A percentile compares a stretch with the other conserved stretches of the same genome.
Evolutionary conservation across 2,888 invertebrate genomes (phyloP).

Genomic region (Entomobrya multifasciata): DNA sequence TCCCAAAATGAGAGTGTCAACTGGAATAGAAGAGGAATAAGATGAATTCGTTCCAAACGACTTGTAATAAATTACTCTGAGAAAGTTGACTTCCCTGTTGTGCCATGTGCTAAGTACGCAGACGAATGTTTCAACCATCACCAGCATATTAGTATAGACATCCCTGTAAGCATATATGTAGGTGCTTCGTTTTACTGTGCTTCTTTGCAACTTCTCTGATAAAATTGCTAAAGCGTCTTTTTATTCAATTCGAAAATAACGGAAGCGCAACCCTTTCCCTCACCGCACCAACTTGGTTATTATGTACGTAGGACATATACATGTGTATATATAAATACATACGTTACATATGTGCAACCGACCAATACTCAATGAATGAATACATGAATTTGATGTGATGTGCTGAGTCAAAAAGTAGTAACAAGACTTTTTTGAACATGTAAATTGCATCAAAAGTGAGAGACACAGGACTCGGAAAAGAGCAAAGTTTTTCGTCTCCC

Average conservation of each 20-base stretch:
- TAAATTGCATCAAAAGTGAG: constrained; percentile 55
- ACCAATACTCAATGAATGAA: constrained; percentile 72
- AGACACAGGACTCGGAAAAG: not conserved
- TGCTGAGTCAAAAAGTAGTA: constrained; percentile 62
- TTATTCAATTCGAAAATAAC: constrained; percentile 36
- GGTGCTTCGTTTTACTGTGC: too few relatives aligned
- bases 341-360: constrained; percentile 64
- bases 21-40: constrained; percentile 68
- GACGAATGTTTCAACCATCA: constrained; percentile 17
- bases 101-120: constrained; percentile 18
- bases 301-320: constrained; percentile 2
- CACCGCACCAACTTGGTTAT: constrained; percentile 9
- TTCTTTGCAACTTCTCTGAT: not conserved
- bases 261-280: too few relatives aligned
- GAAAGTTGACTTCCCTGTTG: constrained; percentile 65
- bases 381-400: constrained; percentile 70
- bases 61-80: constrained; percentile 71
- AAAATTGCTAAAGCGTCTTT: not conserved
- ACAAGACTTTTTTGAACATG: constrained; percentile 56
- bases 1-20: constrained; percentile 72
- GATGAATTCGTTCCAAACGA: constrained; percentile 72
- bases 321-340: constrained; percentile 48
- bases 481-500: constrained; percentile 45
- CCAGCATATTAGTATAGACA: not conserved
- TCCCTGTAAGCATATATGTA: too few relatives aligned